Evolutionary conservation across 2,888 invertebrate genomes (phyloP).

Genomic region (Xylocampa areola): DNA sequence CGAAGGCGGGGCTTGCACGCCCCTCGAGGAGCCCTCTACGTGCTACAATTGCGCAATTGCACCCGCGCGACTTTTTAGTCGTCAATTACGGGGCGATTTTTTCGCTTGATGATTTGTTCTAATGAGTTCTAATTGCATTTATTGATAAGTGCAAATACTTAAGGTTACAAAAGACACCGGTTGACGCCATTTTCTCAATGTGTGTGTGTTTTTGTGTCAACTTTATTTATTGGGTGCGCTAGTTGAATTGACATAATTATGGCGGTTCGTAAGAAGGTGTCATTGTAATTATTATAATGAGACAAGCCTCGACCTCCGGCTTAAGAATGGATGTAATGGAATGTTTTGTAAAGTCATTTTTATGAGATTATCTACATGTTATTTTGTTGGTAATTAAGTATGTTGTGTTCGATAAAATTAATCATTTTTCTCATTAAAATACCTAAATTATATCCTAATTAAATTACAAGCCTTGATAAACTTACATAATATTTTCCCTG

Average conservation of each 20-base stretch:
- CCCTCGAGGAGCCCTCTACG: slow-evolving; percentile 64
- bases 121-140: slow-evolving; percentile 84
- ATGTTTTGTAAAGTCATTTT: slow-evolving; percentile 16
- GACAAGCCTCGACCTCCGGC: slow-evolving; percentile 36
- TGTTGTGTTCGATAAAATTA: slow-evolving; percentile 5
- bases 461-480: neutral
- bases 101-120: slow-evolving; percentile 80
- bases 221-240: slow-evolving; percentile 48
- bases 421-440: slow-evolving; percentile 2
- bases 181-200: slow-evolving; percentile 62
- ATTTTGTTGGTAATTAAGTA: slow-evolving; percentile 6
- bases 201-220: slow-evolving; percentile 38
- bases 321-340: slow-evolving; percentile 11
- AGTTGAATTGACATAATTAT: slow-evolving; percentile 50
- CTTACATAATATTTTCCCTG: no score
- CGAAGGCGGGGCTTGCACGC: slow-evolving; percentile 75
- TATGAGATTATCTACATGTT: slow-evolving; percentile 10
- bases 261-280: slow-evolving; percentile 40
- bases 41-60: slow-evolving; percentile 56
- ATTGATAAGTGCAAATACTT: slow-evolving; percentile 71
- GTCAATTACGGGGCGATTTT: slow-evolving; percentile 69
- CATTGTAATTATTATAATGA: slow-evolving; percentile 49
- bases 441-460: neutral
- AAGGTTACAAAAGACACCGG: slow-evolving; percentile 51
- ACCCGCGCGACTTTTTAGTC: slow-evolving; percentile 73